Conservation (phyloP, 2,888 invertebrate genomes). For the Drepana falcataria region DNA sequence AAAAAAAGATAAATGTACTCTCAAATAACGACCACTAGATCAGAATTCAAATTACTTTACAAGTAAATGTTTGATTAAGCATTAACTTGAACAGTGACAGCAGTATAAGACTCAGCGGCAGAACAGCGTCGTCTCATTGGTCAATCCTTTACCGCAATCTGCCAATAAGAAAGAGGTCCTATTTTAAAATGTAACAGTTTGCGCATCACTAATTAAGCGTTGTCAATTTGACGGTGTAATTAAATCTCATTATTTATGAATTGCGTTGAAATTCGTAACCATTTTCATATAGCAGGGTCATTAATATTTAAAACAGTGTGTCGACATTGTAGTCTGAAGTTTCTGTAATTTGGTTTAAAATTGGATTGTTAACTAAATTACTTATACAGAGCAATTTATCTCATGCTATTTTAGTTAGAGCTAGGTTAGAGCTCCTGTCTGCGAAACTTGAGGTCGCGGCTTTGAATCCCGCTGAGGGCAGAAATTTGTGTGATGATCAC, state of each 20-base stretch:
- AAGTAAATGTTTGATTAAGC: neutral
- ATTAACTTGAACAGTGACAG: slow-evolving; percentile 22
- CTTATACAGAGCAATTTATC: too few relatives aligned
- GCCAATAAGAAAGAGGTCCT: slow-evolving; percentile 13
- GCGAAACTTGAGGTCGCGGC: too few relatives aligned
- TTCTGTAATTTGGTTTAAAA: too few relatives aligned
- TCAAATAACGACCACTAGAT: too few relatives aligned
- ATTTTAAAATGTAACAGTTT: slow-evolving; percentile 19
- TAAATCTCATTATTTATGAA: slow-evolving; percentile 10
- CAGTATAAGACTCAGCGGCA: slow-evolving; percentile 22
- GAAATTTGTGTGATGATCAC: too few relatives aligned
- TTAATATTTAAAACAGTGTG: neutral
- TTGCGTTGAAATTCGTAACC: slow-evolving; percentile 6
- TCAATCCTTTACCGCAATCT: slow-evolving; percentile 1
- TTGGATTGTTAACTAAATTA: too few relatives aligned
- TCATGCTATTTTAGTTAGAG: too few relatives aligned
- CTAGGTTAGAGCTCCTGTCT: too few relatives aligned
- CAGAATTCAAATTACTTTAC: too few relatives aligned
- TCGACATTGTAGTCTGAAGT: neutral
- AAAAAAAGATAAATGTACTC: too few relatives aligned
- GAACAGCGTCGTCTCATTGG: slow-evolving; percentile 20
- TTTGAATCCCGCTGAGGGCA: too few relatives aligned
- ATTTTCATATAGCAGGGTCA: neutral
- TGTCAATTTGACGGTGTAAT: slow-evolving; percentile 11
- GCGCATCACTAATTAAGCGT: slow-evolving; percentile 15